Conservation (phyloP, 1,140 invertebrate species). For the Aphelenchoides besseyi region DNA sequence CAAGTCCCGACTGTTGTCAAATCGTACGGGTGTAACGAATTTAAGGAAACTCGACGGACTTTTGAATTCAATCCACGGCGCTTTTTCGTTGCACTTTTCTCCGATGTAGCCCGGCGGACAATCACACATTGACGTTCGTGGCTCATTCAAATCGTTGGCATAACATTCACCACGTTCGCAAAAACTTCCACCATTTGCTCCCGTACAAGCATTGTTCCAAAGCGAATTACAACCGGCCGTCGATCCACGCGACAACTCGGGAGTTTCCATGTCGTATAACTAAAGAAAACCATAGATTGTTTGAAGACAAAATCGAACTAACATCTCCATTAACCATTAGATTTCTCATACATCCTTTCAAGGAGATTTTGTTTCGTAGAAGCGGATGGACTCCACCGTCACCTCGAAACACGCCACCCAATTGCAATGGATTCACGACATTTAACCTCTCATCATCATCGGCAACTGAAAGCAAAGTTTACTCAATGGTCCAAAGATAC, state of each 20-base stretch:
- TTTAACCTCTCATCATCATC: conserved; percentile 62
- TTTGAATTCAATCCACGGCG: conserved; percentile 56
- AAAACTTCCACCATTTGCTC: too few species aligned
- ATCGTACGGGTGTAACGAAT: conserved; percentile 15
- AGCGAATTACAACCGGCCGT: not conserved
- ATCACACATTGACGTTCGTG: conserved; percentile 27
- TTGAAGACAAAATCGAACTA: conserved; percentile 26
- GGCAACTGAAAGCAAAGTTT: too few species aligned
- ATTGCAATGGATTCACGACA: conserved; percentile 54
- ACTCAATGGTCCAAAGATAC: conserved; percentile 25
- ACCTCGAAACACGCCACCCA: conserved; percentile 48
- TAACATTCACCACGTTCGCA: conserved; percentile 59
- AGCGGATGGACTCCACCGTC: conserved; percentile 24
- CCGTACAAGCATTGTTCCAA: conserved; percentile 22
- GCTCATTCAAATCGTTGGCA: conserved; percentile 40
- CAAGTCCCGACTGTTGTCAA: conserved; percentile 5
- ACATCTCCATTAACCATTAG: conserved; percentile 53
- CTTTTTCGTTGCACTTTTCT: conserved; percentile 45
- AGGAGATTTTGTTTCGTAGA: conserved; percentile 23
- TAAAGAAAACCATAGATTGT: conserved; percentile 31
- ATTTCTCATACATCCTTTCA: conserved; percentile 59
- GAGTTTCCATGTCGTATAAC: conserved; percentile 54
- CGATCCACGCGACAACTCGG: not conserved
- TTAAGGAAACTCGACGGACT: conserved; percentile 41
- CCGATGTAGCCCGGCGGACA: conserved; percentile 57